phyloP scores from a whole-genome alignment of 2,888 invertebrate species.

The Eristalinus sepulchralis region DNA sequence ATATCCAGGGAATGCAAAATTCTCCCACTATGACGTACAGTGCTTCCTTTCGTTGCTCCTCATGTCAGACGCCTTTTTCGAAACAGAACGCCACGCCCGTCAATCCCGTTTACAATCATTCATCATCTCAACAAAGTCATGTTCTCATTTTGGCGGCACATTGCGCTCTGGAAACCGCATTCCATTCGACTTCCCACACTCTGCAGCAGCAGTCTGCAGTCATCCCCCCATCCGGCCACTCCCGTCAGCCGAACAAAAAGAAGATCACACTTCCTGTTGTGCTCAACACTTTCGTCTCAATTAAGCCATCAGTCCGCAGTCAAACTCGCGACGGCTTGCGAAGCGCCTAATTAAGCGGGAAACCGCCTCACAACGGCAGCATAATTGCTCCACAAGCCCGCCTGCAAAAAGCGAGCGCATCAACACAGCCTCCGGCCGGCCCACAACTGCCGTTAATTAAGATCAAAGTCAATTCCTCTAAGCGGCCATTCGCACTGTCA shows the following conservation, averaged over 20 bases:
- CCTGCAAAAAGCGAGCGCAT: not conserved
- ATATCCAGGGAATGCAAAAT: too few species aligned
- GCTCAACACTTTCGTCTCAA: conserved; percentile 42
- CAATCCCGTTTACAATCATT: too few species aligned
- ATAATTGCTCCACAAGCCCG: conserved; percentile 35
- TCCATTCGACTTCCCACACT: not conserved
- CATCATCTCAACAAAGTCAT: not conserved
- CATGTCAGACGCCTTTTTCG: too few species aligned
- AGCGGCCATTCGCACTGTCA: conserved; percentile 6
- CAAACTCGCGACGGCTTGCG: not conserved
- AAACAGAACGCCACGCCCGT: too few species aligned
- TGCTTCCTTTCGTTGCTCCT: too few species aligned
- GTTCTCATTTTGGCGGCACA: too few species aligned
- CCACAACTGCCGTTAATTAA: conserved; percentile 53
- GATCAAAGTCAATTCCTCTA: conserved; percentile 58
- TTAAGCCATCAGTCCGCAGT: conserved; percentile 52
- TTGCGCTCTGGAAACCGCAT: not conserved
- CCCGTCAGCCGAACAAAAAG: not conserved
- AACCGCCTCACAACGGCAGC: conserved; percentile 25
- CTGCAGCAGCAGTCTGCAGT: not conserved
- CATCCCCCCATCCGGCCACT: not conserved
- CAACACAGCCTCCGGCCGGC: not conserved
- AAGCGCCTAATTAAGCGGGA: conserved; percentile 36
- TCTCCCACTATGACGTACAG: too few species aligned
- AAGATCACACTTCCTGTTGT: conserved; percentile 45